Evolutionary conservation across 2,797 vertebrate genomes (phyloP).

Genomic region (Hippoglossus hippoglossus): DNA sequence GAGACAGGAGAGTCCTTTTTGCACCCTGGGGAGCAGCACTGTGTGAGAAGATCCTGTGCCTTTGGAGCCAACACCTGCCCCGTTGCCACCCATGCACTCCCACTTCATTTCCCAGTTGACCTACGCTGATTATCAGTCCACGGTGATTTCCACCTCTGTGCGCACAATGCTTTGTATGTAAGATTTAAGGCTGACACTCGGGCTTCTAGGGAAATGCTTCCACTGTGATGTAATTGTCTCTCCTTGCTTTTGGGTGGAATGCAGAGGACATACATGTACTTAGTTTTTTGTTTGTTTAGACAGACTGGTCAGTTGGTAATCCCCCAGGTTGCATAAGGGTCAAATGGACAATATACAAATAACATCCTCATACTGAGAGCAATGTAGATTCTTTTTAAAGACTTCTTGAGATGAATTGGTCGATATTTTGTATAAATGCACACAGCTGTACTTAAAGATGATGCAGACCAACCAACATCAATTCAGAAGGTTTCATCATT

Average conservation of each 20-base stretch:
- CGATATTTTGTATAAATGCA: background rate
- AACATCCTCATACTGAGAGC: background rate
- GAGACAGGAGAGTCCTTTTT: slow-evolving; percentile 73
- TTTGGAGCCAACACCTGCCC: slow-evolving; percentile 63
- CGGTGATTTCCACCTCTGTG: slow-evolving; percentile 48
- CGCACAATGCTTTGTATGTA: slow-evolving; percentile 51
- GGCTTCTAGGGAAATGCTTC: slow-evolving; percentile 59
- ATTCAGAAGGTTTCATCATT: no score
- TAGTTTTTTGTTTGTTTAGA: slow-evolving; percentile 3
- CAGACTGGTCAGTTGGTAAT: slow-evolving; percentile 13
- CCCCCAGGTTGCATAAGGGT: background rate
- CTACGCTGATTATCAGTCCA: slow-evolving; percentile 57
- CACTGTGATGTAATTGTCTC: slow-evolving; percentile 39
- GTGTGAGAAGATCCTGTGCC: slow-evolving; percentile 84
- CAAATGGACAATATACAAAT: background rate
- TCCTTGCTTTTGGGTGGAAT: slow-evolving; percentile 45
- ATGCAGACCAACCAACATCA: no score
- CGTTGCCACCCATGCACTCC: slow-evolving; percentile 51
- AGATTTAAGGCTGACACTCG: slow-evolving; percentile 56
- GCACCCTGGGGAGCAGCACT: slow-evolving; percentile 61
- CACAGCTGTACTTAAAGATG: no score
- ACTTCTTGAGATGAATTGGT: background rate
- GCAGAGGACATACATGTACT: background rate
- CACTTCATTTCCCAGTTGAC: slow-evolving; percentile 51
- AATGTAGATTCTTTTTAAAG: background rate